phyloP scores from a whole-genome alignment of 1,140 invertebrate genomes.

The Holcopasites calliopsidis region DNA sequence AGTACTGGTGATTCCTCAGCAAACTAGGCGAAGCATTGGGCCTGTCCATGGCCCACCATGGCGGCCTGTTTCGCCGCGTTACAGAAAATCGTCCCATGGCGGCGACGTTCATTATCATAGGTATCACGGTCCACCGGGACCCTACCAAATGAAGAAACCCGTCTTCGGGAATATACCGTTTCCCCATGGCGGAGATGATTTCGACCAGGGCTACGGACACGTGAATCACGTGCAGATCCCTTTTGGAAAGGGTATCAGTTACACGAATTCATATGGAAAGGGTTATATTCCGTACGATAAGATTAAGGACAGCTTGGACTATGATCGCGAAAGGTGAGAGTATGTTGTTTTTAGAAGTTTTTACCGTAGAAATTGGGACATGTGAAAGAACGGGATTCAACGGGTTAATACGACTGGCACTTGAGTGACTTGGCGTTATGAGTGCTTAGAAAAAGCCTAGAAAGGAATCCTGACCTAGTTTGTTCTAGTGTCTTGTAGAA shows the following conservation, averaged over 20 bases:
- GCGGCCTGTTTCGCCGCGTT: conserved; percentile 2
- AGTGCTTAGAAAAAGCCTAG: neutral
- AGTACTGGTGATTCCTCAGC: conserved; percentile 64
- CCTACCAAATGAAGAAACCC: conserved; percentile 31
- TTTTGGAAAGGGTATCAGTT: conserved; percentile 67
- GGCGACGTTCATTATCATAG: conserved; percentile 24
- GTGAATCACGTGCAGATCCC: conserved; percentile 68
- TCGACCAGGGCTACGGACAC: conserved; percentile 65
- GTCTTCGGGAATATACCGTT: conserved; percentile 6
- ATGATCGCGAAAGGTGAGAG: conserved; percentile 50
- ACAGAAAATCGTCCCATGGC: conserved; percentile 38
- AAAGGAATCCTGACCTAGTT: neutral
- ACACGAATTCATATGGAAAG: conserved; percentile 66
- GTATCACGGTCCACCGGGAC: conserved; percentile 1
- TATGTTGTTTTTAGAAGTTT: neutral
- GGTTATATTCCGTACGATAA: conserved; percentile 71
- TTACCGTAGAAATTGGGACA: neutral
- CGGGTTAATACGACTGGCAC: too few species aligned
- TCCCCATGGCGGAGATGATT: conserved; percentile 68
- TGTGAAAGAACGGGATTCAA: too few species aligned
- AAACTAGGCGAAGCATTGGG: conserved; percentile 61
- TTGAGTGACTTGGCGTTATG: neutral
- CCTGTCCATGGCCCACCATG: conserved; percentile 33
- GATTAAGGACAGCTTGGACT: conserved; percentile 57
- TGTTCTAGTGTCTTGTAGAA: neutral